Evolutionary conservation across 2,888 invertebrate species (phyloP), one percentile per base, ranked within the genome.

Genomic region (Aricia artaxerxes): DNA sequence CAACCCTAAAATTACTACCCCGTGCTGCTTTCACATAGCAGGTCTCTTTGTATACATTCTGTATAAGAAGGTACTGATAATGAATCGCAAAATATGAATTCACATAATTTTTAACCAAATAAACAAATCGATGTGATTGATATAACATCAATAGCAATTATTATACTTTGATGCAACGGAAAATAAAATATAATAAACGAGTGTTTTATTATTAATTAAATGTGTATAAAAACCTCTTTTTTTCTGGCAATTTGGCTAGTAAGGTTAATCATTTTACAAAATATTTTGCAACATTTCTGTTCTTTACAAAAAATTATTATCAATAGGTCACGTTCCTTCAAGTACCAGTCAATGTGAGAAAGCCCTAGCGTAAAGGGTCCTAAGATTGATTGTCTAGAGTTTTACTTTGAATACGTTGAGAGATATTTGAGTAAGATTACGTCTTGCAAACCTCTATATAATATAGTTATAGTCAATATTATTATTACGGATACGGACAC

Each of bases 321-420:
- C 2, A 44, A 49, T 2, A 2, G 6, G 6, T 60, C 60, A 60
- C 60, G 16, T 24, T 5, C 16, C 16, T 7, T 11, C 7, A 64
- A 53, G 11, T 11, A 11, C 81, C 82, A 78, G 82, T 80, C 78
- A 60, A 81, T 85, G 82, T 82, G 82, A 80, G 31, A 44, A 73
- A n/a, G 81, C 84, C 85, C 80, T 90, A 90, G 90, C 89, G 91
- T 92, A 92, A 91, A 93, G 92, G 93, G 92, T 89, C 89, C 88
- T 83, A 89, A 93, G 93, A 93, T 93, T 92, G 92, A 93, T 93
- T 93, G 93, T 92, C 91, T 93, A 90, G 82, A 80, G 84, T 87
- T 88, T 86, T 83, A 82, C 82, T 88, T 87, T 89, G 90, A 91
- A 90, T 90, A 88, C 85, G 85, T 88, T 86, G 84, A 84, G 82